Evolutionary conservation across 2,888 invertebrate species (phyloP).

Genomic region (Rhagonycha lutea): DNA sequence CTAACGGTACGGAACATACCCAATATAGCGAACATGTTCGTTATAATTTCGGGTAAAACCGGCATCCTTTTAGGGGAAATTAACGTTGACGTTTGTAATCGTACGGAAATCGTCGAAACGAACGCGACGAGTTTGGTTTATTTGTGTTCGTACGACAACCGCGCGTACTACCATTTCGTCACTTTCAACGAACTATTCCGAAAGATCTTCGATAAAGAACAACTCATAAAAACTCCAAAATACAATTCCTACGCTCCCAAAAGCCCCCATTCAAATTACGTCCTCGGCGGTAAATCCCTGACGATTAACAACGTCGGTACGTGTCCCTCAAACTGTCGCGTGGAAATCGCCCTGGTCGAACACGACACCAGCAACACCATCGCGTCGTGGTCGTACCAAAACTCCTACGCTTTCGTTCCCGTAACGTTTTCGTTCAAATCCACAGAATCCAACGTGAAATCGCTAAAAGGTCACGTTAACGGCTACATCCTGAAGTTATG

Average conservation of each 20-base stretch:
- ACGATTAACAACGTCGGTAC: constrained; percentile 71
- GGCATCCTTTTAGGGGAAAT: constrained; percentile 70
- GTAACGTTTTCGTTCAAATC: constrained; percentile 67
- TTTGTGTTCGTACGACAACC: constrained; percentile 63
- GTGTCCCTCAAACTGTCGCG: constrained; percentile 72
- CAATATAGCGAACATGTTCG: constrained; percentile 63
- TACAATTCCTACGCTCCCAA: constrained; percentile 51
- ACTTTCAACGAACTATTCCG: constrained; percentile 31
- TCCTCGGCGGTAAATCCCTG: constrained; percentile 67
- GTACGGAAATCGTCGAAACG: constrained; percentile 62
- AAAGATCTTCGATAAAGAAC: constrained; percentile 28
- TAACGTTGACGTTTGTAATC: constrained; percentile 62
- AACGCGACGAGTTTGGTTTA: constrained; percentile 52
- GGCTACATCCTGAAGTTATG: constrained; percentile 84
- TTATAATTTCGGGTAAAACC: constrained; percentile 72
- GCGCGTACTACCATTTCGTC: constrained; percentile 24
- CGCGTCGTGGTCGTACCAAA: constrained; percentile 63
- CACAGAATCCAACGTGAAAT: constrained; percentile 43
- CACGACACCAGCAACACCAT: constrained; percentile 56
- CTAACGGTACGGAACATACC: constrained; percentile 60
- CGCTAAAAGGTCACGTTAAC: constrained; percentile 61
- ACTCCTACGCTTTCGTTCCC: constrained; percentile 74
- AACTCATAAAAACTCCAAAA: constrained; percentile 33
- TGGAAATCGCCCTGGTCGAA: constrained; percentile 63
- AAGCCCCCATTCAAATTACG: constrained; percentile 58